These are phyloP conservation scores for Augochlora pura DNA, from an alignment of 1,140 invertebrate genomes.

Conservation along the genomic window DNA sequence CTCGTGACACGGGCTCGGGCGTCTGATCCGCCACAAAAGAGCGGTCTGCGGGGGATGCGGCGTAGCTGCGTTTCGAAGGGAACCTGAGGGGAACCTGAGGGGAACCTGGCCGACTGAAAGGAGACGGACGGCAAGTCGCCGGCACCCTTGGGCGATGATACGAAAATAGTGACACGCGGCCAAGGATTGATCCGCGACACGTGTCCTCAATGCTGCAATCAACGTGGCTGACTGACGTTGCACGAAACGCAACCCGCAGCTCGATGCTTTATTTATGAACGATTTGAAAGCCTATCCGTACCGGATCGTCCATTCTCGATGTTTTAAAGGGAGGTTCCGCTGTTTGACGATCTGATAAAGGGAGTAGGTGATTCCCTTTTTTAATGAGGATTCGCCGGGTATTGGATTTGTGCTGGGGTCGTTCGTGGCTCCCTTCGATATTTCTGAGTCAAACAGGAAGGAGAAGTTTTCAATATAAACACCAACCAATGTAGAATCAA, in stretches of 20 bases:
- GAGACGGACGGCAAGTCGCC: slow-evolving; percentile 19
- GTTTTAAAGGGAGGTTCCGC: slow-evolving; percentile 58
- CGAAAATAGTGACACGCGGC: slow-evolving; percentile 79
- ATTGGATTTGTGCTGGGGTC: too few species aligned
- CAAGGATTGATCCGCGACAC: slow-evolving; percentile 78
- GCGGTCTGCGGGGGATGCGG: slow-evolving; percentile 33
- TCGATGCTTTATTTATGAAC: slow-evolving; percentile 78
- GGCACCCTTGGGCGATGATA: slow-evolving; percentile 73
- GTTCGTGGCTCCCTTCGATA: too few species aligned
- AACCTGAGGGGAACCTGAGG: neutral
- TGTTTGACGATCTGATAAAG: slow-evolving; percentile 44
- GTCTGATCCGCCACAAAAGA: slow-evolving; percentile 43
- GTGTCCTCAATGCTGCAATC: slow-evolving; percentile 79
- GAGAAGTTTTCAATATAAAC: too few species aligned
- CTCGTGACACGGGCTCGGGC: slow-evolving; percentile 15
- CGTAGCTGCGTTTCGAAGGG: neutral
- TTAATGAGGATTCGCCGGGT: slow-evolving; percentile 22
- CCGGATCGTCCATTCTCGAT: slow-evolving; percentile 48
- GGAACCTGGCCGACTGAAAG: neutral
- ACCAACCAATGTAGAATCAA: too few species aligned
- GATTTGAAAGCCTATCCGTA: slow-evolving; percentile 69
- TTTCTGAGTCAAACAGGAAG: too few species aligned
- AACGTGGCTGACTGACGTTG: slow-evolving; percentile 74
- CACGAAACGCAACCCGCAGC: slow-evolving; percentile 61
- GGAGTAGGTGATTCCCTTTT: slow-evolving; percentile 27